These are phyloP conservation scores for Spheniscus mendiculus DNA, from an alignment of 2,113 vertebrate genomes.

Conservation along the genomic window DNA sequence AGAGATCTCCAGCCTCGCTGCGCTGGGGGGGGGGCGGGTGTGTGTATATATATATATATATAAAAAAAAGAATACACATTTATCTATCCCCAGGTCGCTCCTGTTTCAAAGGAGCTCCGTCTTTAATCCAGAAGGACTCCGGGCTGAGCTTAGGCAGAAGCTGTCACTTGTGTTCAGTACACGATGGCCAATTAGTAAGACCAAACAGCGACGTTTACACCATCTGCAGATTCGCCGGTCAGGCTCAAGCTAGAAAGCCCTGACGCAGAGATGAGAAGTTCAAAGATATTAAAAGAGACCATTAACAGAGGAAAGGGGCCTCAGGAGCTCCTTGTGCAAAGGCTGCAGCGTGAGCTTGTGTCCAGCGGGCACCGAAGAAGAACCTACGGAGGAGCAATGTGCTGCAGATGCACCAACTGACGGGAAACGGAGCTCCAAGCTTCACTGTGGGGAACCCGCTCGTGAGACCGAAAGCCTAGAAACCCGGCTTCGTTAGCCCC, in stretches of 20 bases:
- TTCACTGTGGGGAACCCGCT: neutral
- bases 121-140: neutral
- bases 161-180: neutral
- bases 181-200: neutral
- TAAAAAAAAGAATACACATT: neutral
- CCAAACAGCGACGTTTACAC: accelerated
- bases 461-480: accelerated
- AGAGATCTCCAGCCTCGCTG: neutral
- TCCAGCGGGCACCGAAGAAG: neutral
- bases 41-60: neutral
- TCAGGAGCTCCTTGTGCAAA: accelerated
- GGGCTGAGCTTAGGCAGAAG: neutral
- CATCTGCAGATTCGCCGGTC: neutral
- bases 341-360: accelerated
- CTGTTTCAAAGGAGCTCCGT: neutral
- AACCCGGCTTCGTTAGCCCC: accelerated
- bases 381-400: neutral
- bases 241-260: neutral
- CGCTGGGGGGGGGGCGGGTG: no score
- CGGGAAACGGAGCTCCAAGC: neutral
- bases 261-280: neutral
- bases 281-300: accelerated
- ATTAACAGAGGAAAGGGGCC: neutral
- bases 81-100: neutral
- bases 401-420: no score